phyloP scores from a whole-genome alignment of 2,113 vertebrate genomes.

The Catharus bicknelli region DNA sequence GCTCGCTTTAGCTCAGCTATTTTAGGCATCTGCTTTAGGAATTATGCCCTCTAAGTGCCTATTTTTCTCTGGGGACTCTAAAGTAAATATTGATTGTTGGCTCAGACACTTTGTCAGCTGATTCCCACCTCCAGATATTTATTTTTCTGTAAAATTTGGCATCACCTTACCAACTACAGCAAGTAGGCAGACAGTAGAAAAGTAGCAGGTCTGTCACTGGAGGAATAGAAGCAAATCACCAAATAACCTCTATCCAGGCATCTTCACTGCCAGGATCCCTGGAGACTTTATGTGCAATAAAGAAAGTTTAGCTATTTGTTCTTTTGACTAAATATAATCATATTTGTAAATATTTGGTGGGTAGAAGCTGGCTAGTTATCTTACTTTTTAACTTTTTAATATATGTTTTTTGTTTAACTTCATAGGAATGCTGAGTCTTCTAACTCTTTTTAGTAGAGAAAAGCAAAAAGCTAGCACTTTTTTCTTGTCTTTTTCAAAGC shows the following conservation, averaged over 20 bases:
- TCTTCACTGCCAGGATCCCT: background rate
- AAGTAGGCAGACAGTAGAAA: background rate
- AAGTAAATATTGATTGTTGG: slow-evolving; percentile 2
- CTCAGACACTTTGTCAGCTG: background rate
- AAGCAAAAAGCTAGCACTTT: background rate
- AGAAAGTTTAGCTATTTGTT: background rate
- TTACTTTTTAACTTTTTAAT: background rate
- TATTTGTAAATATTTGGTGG: background rate
- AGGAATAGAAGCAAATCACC: background rate
- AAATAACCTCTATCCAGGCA: background rate
- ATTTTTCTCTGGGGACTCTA: background rate
- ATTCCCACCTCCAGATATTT: background rate
- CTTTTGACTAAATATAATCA: background rate
- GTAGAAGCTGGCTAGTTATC: background rate
- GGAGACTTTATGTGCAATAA: background rate
- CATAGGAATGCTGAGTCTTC: background rate
- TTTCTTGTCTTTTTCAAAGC: background rate
- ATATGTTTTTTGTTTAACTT: background rate
- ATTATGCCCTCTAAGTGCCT: background rate
- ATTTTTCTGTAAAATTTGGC: background rate
- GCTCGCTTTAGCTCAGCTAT: background rate
- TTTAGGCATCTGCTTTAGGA: slow-evolving; percentile 30
- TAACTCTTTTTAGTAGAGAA: background rate
- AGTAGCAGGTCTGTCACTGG: background rate
- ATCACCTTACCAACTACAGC: background rate